These are phyloP conservation scores for Apostichopus leukothele DNA, from an alignment of 53 echinoderm and acorn worm species.

Conservation along the genomic window DNA sequence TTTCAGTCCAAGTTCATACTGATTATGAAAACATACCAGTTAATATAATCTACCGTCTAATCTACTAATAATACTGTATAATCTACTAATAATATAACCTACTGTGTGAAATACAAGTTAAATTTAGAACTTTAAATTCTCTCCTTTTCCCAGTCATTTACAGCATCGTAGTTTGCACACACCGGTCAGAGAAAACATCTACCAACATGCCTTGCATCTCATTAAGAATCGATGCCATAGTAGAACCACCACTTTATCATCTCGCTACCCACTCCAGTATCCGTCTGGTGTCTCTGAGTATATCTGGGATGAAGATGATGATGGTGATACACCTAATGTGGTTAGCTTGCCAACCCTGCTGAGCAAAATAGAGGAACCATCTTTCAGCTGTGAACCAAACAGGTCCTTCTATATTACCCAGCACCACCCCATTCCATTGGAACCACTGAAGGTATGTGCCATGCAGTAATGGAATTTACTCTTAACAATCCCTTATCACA, in stretches of 20 bases:
- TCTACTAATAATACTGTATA: too few relatives aligned
- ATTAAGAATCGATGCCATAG: conserved; percentile 83
- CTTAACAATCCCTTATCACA: too few relatives aligned
- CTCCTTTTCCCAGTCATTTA: not conserved
- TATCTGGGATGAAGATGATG: not conserved
- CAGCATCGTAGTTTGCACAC: conserved; percentile 56
- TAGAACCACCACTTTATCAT: not conserved
- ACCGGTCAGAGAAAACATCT: conserved; percentile 70
- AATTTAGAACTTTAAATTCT: not conserved
- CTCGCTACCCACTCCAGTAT: not conserved
- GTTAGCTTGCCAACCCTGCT: conserved; percentile 61
- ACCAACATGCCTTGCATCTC: conserved; percentile 80
- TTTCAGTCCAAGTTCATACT: too few relatives aligned
- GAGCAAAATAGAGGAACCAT: conserved; percentile 57
- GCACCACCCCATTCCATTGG: conserved; percentile 62
- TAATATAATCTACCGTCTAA: too few relatives aligned
- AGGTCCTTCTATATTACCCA: conserved; percentile 77
- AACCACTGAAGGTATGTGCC: conserved; percentile 73
- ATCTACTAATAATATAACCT: not conserved
- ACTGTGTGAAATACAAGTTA: not conserved
- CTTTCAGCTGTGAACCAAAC: conserved; percentile 65
- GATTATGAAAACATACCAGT: too few relatives aligned
- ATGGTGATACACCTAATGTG: not conserved
- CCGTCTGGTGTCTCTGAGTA: not conserved
- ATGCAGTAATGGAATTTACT: not conserved